These are phyloP conservation scores for Acrobasis repandana DNA, from an alignment of 2,888 invertebrate species.

Conservation along the genomic window DNA sequence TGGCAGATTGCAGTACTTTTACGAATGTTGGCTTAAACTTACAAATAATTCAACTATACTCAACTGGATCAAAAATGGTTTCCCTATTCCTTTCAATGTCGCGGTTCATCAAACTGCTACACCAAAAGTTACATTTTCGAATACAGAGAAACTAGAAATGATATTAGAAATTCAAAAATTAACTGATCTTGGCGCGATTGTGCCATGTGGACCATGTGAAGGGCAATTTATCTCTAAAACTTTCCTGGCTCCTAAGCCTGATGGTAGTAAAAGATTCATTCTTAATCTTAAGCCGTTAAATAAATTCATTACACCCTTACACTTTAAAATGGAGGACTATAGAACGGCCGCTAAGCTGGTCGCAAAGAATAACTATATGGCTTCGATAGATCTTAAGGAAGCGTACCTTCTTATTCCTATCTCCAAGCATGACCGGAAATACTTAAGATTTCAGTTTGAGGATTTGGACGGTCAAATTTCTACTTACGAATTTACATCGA, in stretches of 20 bases:
- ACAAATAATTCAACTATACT: no score
- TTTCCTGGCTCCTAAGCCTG: background rate
- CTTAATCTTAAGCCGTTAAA: conserved; percentile 20
- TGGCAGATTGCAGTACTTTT: no score
- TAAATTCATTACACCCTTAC: conserved; percentile 12
- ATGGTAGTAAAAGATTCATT: conserved; percentile 9
- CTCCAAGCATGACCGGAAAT: background rate
- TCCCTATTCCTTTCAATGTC: no score
- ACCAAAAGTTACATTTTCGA: no score
- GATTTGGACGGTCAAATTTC: background rate
- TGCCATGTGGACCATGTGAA: no score
- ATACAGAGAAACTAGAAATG: no score
- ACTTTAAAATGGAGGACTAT: conserved; percentile 25
- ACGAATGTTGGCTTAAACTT: no score
- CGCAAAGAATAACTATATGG: conserved; percentile 14
- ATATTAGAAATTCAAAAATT: no score
- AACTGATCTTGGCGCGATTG: no score
- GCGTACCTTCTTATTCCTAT: background rate
- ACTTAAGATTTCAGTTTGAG: background rate
- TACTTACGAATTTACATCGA: conserved; percentile 25
- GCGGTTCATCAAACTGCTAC: no score
- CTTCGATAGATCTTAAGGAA: conserved; percentile 20
- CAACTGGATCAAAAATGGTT: no score
- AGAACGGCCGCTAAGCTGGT: conserved; percentile 19
- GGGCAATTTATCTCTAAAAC: no score